Conservation (phyloP, 2,113 vertebrate genomes). For the Alexandromys fortis region DNA sequence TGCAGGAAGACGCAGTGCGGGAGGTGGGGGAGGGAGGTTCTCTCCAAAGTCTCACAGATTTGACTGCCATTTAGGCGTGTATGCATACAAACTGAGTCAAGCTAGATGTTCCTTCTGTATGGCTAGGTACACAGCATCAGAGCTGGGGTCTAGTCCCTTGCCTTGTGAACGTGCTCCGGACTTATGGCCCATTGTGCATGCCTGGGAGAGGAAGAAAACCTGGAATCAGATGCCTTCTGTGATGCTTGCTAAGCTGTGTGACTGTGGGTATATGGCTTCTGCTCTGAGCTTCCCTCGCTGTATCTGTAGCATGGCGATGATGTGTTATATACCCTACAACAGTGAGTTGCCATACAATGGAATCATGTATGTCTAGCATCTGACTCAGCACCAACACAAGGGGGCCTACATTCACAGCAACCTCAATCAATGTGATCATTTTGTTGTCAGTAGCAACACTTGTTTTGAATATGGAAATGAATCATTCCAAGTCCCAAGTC, state of each 20-base stretch:
- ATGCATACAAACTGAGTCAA: background rate
- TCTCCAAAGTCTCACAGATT: slow-evolving; percentile 49
- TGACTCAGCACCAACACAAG: background rate
- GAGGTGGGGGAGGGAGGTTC: slow-evolving; percentile 41
- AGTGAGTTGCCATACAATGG: background rate
- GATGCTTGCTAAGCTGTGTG: background rate
- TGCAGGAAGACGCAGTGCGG: background rate
- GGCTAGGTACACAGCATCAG: background rate
- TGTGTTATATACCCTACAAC: background rate
- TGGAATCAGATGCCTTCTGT: background rate
- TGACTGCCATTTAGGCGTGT: background rate
- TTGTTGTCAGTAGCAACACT: background rate
- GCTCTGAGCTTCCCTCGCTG: background rate
- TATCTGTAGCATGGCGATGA: background rate
- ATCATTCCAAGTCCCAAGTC: background rate
- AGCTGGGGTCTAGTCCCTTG: background rate
- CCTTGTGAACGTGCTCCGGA: background rate
- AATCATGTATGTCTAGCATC: background rate
- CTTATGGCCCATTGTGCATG: background rate
- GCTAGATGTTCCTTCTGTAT: background rate
- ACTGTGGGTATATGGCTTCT: background rate
- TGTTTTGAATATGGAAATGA: background rate
- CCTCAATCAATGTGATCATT: background rate
- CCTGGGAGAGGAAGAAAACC: background rate
- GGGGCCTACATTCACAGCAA: background rate